Conservation (phyloP, 2,113 vertebrate species). For the Clinocottus analis region DNA sequence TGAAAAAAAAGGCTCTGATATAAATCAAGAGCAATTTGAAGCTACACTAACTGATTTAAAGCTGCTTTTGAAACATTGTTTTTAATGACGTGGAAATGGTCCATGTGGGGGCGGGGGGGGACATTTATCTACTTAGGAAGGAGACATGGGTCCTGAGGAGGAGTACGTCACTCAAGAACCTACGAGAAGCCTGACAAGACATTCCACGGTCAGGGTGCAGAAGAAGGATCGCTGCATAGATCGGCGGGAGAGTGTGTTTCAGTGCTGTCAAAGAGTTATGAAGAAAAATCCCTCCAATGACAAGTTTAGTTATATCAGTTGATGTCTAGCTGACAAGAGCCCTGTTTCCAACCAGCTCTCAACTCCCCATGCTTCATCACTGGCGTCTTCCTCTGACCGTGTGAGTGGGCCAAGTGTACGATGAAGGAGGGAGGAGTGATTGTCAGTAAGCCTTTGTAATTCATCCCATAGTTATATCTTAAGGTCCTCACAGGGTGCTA, state of each 20-base stretch:
- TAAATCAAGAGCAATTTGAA: constrained; percentile 5
- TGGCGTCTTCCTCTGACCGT: constrained; percentile 53
- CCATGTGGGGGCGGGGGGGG: neutral
- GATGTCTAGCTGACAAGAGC: constrained; percentile 63
- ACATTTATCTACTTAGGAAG: neutral
- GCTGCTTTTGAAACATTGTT: neutral
- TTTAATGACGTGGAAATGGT: neutral
- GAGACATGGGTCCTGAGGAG: constrained; percentile 12
- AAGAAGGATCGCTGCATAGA: constrained; percentile 58
- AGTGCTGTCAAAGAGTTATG: constrained; percentile 57
- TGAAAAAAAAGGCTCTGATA: neutral
- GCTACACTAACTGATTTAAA: neutral
- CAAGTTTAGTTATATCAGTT: constrained; percentile 61
- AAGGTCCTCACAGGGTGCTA: constrained; percentile 38
- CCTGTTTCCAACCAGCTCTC: constrained; percentile 41
- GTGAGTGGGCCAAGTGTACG: constrained; percentile 30
- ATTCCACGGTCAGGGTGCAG: constrained; percentile 12
- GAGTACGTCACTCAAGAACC: constrained; percentile 25
- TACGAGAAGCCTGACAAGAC: constrained; percentile 46
- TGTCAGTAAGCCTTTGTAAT: constrained; percentile 59
- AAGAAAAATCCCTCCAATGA: constrained; percentile 67
- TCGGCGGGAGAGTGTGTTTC: constrained; percentile 44
- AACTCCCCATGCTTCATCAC: constrained; percentile 61
- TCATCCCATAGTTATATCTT: constrained; percentile 25
- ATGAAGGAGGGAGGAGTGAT: constrained; percentile 40